phyloP scores from a whole-genome alignment of 2,113 vertebrate species.

The Cyanocitta stelleri region DNA sequence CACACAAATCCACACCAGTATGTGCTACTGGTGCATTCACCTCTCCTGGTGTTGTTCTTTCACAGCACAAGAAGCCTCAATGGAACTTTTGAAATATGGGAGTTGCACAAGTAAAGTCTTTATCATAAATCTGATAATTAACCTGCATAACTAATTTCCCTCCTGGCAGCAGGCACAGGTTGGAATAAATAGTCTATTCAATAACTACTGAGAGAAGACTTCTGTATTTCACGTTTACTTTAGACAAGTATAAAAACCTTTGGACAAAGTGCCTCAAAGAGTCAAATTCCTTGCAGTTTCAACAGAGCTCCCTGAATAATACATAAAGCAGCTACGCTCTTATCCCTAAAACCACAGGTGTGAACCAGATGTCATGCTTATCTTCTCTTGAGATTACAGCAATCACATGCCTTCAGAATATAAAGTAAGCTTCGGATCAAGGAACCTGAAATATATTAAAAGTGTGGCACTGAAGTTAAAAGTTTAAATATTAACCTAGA shows the following conservation, averaged over 20 bases:
- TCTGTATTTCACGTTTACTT: slow-evolving; percentile 52
- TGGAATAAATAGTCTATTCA: slow-evolving; percentile 24
- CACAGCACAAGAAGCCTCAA: not conserved
- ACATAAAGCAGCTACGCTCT: slow-evolving; percentile 55
- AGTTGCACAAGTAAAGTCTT: not conserved
- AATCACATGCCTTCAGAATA: slow-evolving; percentile 63
- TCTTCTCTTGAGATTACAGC: slow-evolving; percentile 71
- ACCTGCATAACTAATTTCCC: slow-evolving; percentile 20
- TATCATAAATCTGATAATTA: slow-evolving; percentile 48
- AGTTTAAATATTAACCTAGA: slow-evolving; percentile 71
- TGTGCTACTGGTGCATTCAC: not conserved
- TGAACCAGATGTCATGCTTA: slow-evolving; percentile 70
- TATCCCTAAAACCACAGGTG: slow-evolving; percentile 71
- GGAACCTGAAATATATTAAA: slow-evolving; percentile 68
- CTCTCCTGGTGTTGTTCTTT: not conserved
- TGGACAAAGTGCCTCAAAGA: slow-evolving; percentile 37
- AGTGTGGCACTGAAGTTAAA: slow-evolving; percentile 61
- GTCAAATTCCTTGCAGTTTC: slow-evolving; percentile 38
- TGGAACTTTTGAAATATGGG: not conserved
- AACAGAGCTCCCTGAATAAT: slow-evolving; percentile 44
- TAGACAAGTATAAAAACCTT: slow-evolving; percentile 46
- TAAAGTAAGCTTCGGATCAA: slow-evolving; percentile 61
- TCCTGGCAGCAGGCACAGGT: not conserved
- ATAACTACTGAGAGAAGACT: not conserved
- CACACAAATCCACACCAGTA: not conserved